These are phyloP conservation scores for Parazoanthus darwini DNA, from an alignment of 92 coral and sea anemone species.

Conservation along the genomic window DNA sequence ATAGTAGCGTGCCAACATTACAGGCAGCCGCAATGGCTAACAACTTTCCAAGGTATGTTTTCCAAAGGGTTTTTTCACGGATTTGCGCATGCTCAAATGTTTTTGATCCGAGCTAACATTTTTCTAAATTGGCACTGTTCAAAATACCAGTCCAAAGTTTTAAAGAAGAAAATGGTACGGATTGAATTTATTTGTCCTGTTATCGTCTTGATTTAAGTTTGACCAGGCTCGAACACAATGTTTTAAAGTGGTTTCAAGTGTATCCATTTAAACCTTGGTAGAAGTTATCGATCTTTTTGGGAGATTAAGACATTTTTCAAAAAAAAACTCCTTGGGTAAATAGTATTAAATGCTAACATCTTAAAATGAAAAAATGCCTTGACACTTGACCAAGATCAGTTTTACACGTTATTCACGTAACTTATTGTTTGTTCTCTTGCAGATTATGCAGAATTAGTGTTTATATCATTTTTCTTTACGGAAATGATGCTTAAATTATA, in stretches of 20 bases:
- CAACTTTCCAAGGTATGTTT: constrained; percentile 80
- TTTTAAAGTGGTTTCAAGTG: no score
- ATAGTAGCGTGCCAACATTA: constrained; percentile 89
- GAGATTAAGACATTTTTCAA: no score
- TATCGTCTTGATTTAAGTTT: no score
- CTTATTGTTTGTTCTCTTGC: constrained; percentile 22
- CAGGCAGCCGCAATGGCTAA: constrained; percentile 84
- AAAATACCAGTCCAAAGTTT: no score
- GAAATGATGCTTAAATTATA: constrained; percentile 92
- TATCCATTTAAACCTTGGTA: no score
- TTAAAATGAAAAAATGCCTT: background rate
- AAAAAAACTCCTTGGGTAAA: no score
- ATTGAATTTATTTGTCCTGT: no score
- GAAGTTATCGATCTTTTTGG: no score
- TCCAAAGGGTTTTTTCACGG: background rate
- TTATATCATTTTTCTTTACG: constrained; percentile 86
- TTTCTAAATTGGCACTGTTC: no score
- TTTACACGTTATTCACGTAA: background rate
- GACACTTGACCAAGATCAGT: background rate
- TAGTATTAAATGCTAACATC: no score
- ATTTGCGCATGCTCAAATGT: background rate
- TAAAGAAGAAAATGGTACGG: no score
- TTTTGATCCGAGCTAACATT: background rate
- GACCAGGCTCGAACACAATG: no score
- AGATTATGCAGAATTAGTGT: constrained; percentile 86